Percentiles rank a stretch among this genome's conserved stretches.
phyloP scores from a whole-genome alignment of 2,113 vertebrate genomes.

The Loxodonta africana region DNA sequence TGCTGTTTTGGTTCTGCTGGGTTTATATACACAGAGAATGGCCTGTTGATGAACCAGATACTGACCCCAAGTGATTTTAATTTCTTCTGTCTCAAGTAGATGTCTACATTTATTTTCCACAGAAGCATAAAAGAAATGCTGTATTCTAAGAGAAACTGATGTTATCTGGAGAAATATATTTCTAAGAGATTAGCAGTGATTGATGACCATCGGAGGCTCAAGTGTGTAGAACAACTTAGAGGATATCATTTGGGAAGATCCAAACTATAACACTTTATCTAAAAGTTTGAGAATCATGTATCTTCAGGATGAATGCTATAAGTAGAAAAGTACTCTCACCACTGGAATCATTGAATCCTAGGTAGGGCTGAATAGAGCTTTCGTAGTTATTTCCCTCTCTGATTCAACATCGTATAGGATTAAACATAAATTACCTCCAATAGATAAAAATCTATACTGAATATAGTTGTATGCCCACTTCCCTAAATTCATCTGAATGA shows the following conservation, averaged over 20 bases:
- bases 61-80: conserved; percentile 46
- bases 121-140: conserved; percentile 54
- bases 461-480: conserved; percentile 35
- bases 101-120: conserved; percentile 58
- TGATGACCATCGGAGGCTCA: conserved; percentile 53
- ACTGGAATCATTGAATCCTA: conserved; percentile 39
- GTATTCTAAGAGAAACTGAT: conserved; percentile 63
- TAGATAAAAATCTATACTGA: conserved; percentile 62
- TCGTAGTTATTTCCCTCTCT: neutral
- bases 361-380: neutral
- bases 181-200: conserved; percentile 75
- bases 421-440: neutral
- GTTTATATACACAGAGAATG: conserved; percentile 15
- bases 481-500: conserved; percentile 59
- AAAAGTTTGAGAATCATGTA: conserved; percentile 65
- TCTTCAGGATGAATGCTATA: conserved; percentile 59
- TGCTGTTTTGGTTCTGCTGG: neutral
- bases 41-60: conserved; percentile 26
- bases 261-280: conserved; percentile 58
- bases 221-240: conserved; percentile 46
- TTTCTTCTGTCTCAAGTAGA: conserved; percentile 61
- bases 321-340: conserved; percentile 40
- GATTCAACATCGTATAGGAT: neutral
- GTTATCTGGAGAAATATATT: conserved; percentile 79
- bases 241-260: conserved; percentile 66